Evolutionary conservation across 2,797 vertebrate genomes (phyloP).

Genomic region (Mycteria americana): DNA sequence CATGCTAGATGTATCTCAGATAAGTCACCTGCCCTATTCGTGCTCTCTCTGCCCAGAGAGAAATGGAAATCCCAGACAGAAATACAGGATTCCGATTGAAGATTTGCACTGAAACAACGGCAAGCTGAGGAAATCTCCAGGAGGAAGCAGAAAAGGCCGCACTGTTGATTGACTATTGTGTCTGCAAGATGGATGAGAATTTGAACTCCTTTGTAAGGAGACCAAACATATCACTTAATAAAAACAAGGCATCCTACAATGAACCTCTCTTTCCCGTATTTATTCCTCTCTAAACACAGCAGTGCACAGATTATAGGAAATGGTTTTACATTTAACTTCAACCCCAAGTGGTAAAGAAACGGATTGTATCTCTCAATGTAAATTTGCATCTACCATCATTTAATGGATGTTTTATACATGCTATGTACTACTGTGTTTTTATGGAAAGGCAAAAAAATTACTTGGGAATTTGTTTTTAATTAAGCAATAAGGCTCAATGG

Average conservation of each 20-base stretch:
- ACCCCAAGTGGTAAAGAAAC: conserved; percentile 38
- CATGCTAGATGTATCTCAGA: background rate
- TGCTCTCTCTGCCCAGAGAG: background rate
- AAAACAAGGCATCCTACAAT: conserved; percentile 49
- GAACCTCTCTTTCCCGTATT: conserved; percentile 10
- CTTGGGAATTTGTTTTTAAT: conserved; percentile 78
- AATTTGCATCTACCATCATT: conserved; percentile 56
- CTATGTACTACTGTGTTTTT: conserved; percentile 58
- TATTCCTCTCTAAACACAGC: conserved; percentile 52
- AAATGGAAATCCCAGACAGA: background rate
- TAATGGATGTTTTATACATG: conserved; percentile 57
- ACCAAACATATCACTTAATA: conserved; percentile 26
- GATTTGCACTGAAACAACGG: background rate
- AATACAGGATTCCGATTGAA: background rate
- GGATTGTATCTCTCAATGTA: conserved; percentile 22
- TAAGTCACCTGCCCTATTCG: background rate
- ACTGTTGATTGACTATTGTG: background rate
- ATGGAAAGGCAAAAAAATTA: conserved; percentile 66
- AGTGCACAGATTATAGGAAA: conserved; percentile 42
- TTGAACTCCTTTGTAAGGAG: background rate
- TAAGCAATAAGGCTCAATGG: conserved; percentile 75
- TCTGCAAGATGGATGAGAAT: background rate
- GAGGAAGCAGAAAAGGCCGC: background rate
- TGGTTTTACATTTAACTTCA: conserved; percentile 48
- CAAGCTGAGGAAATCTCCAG: background rate